A percentile compares a stretch with the other conserved stretches of the same genome.
Evolutionary conservation across 2,113 vertebrate species (phyloP).

Genomic region (Noctilio leporinus): DNA sequence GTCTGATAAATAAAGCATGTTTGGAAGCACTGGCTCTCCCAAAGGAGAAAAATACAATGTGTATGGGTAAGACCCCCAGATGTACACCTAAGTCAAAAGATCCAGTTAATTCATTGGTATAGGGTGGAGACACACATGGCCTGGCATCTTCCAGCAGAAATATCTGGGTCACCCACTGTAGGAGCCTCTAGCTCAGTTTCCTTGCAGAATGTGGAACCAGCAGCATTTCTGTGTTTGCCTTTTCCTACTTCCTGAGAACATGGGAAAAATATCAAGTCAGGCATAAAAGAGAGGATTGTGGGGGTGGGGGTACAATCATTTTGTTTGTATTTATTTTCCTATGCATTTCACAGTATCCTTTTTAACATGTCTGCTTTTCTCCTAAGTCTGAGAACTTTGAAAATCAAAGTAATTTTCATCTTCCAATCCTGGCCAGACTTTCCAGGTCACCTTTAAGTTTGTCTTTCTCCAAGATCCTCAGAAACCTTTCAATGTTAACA

Average conservation of each 20-base stretch:
- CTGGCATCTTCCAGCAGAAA: not conserved
- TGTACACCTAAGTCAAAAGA: not conserved
- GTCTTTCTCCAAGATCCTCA: conserved; percentile 38
- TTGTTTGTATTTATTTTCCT: not conserved
- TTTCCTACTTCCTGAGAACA: not conserved
- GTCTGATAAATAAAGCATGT: not conserved
- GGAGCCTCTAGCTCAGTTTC: rapidly evolving
- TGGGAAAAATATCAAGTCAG: not conserved
- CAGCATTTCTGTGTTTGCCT: not conserved
- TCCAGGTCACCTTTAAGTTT: conserved; percentile 24
- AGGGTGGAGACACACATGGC: rapidly evolving
- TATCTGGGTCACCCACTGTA: rapidly evolving
- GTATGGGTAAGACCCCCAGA: not conserved
- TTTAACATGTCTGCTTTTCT: not conserved
- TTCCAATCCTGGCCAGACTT: not conserved
- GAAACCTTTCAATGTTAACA: conserved; percentile 38
- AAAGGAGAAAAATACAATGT: not conserved
- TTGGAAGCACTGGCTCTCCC: not conserved
- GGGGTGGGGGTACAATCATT: not conserved
- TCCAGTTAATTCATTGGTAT: not conserved
- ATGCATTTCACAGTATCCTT: not conserved
- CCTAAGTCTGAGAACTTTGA: not conserved
- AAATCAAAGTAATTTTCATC: conserved; percentile 10
- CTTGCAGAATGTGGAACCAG: not conserved
- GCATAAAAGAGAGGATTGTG: not conserved